Evolutionary conservation across 2,113 vertebrate genomes (phyloP), one percentile per base, ranked within the genome.

Genomic region (Cochlearius cochlearius): DNA sequence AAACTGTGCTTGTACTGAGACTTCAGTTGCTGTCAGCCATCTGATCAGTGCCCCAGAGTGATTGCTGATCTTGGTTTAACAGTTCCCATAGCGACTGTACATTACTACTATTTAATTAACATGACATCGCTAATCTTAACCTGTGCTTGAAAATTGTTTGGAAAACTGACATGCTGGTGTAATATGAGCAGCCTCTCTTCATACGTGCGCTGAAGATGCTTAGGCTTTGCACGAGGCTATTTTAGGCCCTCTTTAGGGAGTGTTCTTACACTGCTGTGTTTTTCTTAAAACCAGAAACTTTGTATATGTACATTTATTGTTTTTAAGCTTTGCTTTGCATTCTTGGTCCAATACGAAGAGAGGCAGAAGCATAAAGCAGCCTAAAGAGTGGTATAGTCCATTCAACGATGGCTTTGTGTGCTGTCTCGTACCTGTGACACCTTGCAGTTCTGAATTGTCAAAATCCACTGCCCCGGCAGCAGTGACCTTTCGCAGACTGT

Each of bases 361-460:
- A 75, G 10, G 18, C 17, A 36, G 56, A 77, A 81, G 88, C 92
- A 94, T 16, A 41, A 83, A 83, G 55, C 71, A 81, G 86, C 96
- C 82, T 56, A 7, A 38, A 86, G 85, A 84, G 86, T 13, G 19
- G 38, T 56, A 11, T 6, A 34, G 43, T 29, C 85, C 34, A 30
- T 77, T 78, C 38, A 34, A 12, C 11, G 39, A 5, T 76, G 92
- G 90, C 94, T 91, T 91, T 97, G 86, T 34, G 8, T 74, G 66
- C 23, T 58, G 43, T 72, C 94, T 96, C 25, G 4, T 93, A 74
- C 95, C 93, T 50, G 92, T 71, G 91, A 78, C 97, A 96, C 97
- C 97, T 95, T 88, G 41, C 78, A 92, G 88, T 95, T 97, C 79
- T 13, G 77, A 95, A 94, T 97, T 93, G 97, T 98, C 92, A 89